Evolutionary conservation across 2,113 vertebrate genomes (phyloP).

Genomic region (Elanoides forficatus): DNA sequence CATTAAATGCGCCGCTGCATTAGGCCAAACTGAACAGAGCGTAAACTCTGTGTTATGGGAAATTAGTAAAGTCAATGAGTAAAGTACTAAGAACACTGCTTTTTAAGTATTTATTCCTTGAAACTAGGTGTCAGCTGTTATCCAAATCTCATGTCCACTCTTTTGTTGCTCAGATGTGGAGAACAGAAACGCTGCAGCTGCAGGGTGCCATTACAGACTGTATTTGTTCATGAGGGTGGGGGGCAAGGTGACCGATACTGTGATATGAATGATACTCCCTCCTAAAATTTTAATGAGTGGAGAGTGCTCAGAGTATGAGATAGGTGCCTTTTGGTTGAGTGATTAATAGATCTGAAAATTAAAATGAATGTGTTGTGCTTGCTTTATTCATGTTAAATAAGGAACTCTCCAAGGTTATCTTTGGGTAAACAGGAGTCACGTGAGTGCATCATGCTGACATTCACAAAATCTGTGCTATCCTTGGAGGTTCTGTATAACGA

Average conservation of each 20-base stretch:
- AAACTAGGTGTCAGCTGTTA: neutral
- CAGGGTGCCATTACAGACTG: neutral
- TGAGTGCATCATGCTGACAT: neutral
- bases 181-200: neutral
- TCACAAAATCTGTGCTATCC: neutral
- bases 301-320: neutral
- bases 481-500: neutral
- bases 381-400: neutral
- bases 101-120: neutral
- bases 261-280: neutral
- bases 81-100: neutral
- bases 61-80: neutral
- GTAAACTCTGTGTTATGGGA: neutral
- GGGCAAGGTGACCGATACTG: neutral
- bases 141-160: neutral
- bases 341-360: neutral
- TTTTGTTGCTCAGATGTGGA: neutral
- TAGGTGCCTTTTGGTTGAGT: neutral
- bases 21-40: neutral
- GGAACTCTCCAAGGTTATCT: neutral
- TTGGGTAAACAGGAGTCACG: neutral
- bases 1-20: neutral
- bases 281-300: neutral
- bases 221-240: neutral
- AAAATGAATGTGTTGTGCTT: neutral